Evolutionary conservation across 2,113 vertebrate genomes (phyloP).

Genomic region (Strigops habroptila): DNA sequence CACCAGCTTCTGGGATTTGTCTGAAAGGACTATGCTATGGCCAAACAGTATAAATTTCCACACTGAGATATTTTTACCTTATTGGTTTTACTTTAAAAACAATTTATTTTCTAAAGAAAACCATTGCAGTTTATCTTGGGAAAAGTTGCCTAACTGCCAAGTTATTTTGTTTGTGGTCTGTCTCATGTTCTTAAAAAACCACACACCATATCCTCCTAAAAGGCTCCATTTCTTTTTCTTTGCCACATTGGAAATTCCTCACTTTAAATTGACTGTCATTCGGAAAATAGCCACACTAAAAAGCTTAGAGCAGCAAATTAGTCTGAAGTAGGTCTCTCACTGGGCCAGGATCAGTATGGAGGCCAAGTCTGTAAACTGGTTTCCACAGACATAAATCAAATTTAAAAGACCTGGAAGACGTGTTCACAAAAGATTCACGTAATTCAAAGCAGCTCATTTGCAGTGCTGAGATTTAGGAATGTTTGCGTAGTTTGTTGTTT

Average conservation of each 20-base stretch:
- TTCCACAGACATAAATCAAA: background rate
- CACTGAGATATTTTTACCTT: background rate
- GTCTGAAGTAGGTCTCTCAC: background rate
- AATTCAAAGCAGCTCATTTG: background rate
- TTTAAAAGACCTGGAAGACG: background rate
- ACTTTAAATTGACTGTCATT: background rate
- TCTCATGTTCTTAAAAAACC: background rate
- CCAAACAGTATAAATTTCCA: background rate
- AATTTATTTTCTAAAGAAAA: background rate
- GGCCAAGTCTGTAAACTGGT: background rate
- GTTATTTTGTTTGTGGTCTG: constrained; percentile 8
- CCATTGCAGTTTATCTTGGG: background rate
- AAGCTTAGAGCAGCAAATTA: background rate
- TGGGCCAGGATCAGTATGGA: background rate
- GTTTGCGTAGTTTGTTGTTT: background rate
- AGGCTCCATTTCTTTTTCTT: background rate
- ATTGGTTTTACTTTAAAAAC: background rate
- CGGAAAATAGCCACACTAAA: background rate
- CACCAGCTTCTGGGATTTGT: background rate
- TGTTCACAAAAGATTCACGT: background rate
- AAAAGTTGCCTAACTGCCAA: background rate
- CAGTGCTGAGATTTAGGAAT: background rate
- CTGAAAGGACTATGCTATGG: background rate
- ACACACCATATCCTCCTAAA: background rate
- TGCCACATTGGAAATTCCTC: background rate